phyloP scores from a whole-genome alignment of 2,888 invertebrate species.

The Ophraella communa region DNA sequence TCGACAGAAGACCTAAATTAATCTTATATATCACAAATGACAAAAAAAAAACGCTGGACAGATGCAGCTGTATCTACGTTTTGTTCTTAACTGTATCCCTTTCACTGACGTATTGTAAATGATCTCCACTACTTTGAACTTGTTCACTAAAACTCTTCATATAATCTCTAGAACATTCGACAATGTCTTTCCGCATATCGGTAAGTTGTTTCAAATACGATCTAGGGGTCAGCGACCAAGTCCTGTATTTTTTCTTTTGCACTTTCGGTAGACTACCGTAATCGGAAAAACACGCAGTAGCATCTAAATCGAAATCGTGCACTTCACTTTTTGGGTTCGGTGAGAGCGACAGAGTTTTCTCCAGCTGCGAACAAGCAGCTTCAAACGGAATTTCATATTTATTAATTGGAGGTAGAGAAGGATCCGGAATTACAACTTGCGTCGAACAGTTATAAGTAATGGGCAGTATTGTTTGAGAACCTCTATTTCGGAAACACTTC shows the following conservation, averaged over 20 bases:
- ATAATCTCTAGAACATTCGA: slow-evolving; percentile 62
- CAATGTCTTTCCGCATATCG: slow-evolving; percentile 63
- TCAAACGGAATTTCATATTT: slow-evolving; percentile 55
- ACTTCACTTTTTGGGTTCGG: not conserved
- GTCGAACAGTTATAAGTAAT: slow-evolving; percentile 32
- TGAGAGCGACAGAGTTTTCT: slow-evolving; percentile 42
- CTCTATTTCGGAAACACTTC: slow-evolving; percentile 26
- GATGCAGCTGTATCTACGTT: not conserved
- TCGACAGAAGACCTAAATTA: not conserved
- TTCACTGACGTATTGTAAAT: not conserved
- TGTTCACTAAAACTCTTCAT: slow-evolving; percentile 40
- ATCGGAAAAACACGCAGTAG: slow-evolving; percentile 54
- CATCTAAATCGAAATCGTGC: slow-evolving; percentile 28
- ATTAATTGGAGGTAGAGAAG: slow-evolving; percentile 48
- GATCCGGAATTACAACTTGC: slow-evolving; percentile 37
- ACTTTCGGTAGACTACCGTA: slow-evolving; percentile 55
- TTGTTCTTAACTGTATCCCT: not conserved
- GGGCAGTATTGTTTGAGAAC: slow-evolving; percentile 43
- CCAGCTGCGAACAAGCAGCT: slow-evolving; percentile 54
- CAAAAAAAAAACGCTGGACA: not conserved
- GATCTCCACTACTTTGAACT: not conserved
- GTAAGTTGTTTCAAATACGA: slow-evolving; percentile 67
- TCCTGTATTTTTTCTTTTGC: slow-evolving; percentile 33
- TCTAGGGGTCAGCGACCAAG: slow-evolving; percentile 58
- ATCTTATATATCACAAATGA: not conserved